Evolutionary conservation across 2,797 vertebrate genomes (phyloP), one percentile per base, ranked within the genome.

Genomic region (Eulemur albifrons): DNA sequence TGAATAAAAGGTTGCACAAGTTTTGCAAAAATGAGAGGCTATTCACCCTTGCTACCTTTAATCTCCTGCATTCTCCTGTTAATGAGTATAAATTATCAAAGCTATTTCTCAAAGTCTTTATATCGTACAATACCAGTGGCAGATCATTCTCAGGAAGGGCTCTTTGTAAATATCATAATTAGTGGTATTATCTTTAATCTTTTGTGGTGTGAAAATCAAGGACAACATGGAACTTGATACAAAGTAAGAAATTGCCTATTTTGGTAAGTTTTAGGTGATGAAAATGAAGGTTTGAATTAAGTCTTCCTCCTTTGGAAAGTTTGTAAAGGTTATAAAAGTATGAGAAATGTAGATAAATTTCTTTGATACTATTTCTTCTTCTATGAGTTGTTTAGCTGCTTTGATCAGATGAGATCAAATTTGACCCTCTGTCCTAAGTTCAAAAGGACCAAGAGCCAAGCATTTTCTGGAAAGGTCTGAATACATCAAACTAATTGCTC

Each of bases 11-110:
- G 98, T 99, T 98, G 97, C 97, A 98, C 97, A 98, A 98, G 98
- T 99, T 99, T 98, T 98, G 98, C 98, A 98, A 98, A 99, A 99
- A 99, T 99, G 98, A 98, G 97, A 98, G 98, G 98, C 98, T 98
- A 98, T 99, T 99, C 98, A 98, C 98, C 98, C 98, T 98, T 99
- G 98, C 98, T 99, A 98, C 99, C 99, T 99, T 99, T 99, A 99
- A 99, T 99, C 99, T 99, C 98, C 98, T 90, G 93, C 98, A 99
- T 99, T 99, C 98, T 98, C 95, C 97, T 98, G 73, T 97, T 99
- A 99, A 99, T 99, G 98, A 98, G 97, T 97, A 96, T 97, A 99
- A 99, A 99, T 99, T 99, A 99, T 98, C 97, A 97, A 90, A 97
- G 98, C 98, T 98, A 98, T 98, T 99, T 99, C 98, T 97, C 98